Percentiles rank a stretch among this genome's conserved stretches.
Conservation (phyloP, 2,888 invertebrate species). For the Sussaba pulchella region DNA sequence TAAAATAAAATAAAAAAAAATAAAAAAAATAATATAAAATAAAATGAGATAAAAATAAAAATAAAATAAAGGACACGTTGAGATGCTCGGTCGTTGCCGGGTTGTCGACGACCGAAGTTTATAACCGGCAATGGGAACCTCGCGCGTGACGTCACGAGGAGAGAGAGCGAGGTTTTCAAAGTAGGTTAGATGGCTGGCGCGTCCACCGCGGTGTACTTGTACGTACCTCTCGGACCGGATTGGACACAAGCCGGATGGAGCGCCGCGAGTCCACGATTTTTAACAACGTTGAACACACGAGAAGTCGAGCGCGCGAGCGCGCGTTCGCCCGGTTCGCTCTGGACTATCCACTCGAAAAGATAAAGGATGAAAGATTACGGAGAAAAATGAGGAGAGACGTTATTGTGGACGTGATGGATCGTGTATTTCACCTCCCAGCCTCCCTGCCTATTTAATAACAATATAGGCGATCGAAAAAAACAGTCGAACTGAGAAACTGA, state of each 20-base stretch:
- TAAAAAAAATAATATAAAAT: background rate
- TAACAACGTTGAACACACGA: conserved; percentile 1
- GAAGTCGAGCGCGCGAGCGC: conserved; percentile 38
- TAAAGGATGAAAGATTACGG: background rate
- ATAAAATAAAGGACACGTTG: background rate
- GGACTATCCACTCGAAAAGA: background rate
- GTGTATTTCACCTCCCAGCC: too few species aligned
- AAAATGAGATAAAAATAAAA: background rate
- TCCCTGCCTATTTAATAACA: too few species aligned
- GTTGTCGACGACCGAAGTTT: conserved; percentile 23
- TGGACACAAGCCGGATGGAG: conserved; percentile 46
- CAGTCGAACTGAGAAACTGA: too few species aligned
- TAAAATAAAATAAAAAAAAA: too few species aligned
- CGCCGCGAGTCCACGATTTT: too few species aligned
- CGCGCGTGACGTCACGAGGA: conserved; percentile 75
- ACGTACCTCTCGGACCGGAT: conserved; percentile 61
- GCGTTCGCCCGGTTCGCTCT: conserved; percentile 18
- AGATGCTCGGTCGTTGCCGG: conserved; percentile 6
- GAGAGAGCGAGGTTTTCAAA: conserved; percentile 78
- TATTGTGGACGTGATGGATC: background rate
- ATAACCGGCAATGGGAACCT: conserved; percentile 52
- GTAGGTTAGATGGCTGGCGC: conserved; percentile 76
- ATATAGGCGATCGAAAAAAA: too few species aligned
- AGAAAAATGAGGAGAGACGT: background rate
- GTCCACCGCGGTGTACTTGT: conserved; percentile 63